Conservation (phyloP, 1,140 invertebrate genomes). For the Bombus affinis region DNA sequence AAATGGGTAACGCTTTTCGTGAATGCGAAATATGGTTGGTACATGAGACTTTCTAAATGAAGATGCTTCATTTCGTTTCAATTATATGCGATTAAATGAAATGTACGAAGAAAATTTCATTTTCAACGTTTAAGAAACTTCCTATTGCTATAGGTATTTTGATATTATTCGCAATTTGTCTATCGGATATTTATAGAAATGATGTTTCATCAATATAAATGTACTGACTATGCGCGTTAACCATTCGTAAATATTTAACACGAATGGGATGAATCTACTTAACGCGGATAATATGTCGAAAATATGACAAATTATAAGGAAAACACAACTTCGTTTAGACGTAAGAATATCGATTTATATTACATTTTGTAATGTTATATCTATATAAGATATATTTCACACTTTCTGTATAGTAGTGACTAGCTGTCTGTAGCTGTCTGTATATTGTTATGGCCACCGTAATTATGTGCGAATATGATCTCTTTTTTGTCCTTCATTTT, state of each 20-base stretch:
- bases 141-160: not conserved
- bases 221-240: slow-evolving; percentile 9
- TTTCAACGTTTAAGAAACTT: not conserved
- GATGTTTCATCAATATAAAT: not conserved
- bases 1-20: not conserved
- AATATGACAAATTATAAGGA: slow-evolving; percentile 20
- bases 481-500: not conserved
- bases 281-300: slow-evolving; percentile 29
- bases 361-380: slow-evolving; percentile 25
- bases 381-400: slow-evolving; percentile 27
- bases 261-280: not conserved
- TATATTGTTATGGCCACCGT: slow-evolving; percentile 27
- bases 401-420: slow-evolving; percentile 32
- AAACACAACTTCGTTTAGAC: slow-evolving; percentile 33
- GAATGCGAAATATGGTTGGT: not conserved
- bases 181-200: not conserved
- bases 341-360: slow-evolving; percentile 33
- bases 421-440: slow-evolving; percentile 51
- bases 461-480: not conserved
- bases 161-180: slow-evolving; percentile 6
- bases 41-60: not conserved
- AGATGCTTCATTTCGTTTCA: not conserved
- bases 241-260: not conserved
- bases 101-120: not conserved
- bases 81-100: not conserved